Percentiles rank a stretch among this genome's conserved stretches.
phyloP scores from a whole-genome alignment of 2,113 vertebrate species.

The Columba livia region DNA sequence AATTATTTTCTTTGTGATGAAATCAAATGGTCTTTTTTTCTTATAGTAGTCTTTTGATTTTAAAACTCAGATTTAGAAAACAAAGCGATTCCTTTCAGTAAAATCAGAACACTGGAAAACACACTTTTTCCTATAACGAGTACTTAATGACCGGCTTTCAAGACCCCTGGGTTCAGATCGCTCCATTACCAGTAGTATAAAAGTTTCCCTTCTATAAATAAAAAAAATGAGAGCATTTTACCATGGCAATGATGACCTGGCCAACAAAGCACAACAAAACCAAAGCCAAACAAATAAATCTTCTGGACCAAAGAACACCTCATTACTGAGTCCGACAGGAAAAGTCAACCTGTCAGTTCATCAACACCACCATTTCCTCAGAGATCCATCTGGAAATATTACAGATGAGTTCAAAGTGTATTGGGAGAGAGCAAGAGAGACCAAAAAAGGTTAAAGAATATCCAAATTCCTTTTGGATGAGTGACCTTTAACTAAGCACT shows the following conservation, averaged over 20 bases:
- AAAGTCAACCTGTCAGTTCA: neutral
- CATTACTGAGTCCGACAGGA: neutral
- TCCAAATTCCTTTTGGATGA: neutral
- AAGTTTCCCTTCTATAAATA: neutral
- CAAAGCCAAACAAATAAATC: neutral
- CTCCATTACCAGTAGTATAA: neutral
- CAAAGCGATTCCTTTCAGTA: neutral
- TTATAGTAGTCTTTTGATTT: neutral
- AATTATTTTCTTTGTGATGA: slow-evolving; percentile 31
- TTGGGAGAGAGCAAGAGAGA: neutral
- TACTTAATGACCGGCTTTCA: slow-evolving; percentile 6
- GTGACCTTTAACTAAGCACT: slow-evolving; percentile 12
- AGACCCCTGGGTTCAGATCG: neutral
- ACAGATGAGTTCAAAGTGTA: neutral
- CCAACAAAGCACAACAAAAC: neutral
- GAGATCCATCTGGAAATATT: neutral
- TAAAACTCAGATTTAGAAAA: neutral
- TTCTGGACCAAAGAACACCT: neutral
- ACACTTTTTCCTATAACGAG: neutral
- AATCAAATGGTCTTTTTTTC: neutral
- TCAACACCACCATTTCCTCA: neutral
- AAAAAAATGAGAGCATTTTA: neutral
- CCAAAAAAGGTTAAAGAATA: neutral
- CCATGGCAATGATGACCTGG: neutral
- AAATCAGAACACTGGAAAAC: neutral